phyloP scores from a whole-genome alignment of 2,113 vertebrate genomes.

The Limanda limanda region DNA sequence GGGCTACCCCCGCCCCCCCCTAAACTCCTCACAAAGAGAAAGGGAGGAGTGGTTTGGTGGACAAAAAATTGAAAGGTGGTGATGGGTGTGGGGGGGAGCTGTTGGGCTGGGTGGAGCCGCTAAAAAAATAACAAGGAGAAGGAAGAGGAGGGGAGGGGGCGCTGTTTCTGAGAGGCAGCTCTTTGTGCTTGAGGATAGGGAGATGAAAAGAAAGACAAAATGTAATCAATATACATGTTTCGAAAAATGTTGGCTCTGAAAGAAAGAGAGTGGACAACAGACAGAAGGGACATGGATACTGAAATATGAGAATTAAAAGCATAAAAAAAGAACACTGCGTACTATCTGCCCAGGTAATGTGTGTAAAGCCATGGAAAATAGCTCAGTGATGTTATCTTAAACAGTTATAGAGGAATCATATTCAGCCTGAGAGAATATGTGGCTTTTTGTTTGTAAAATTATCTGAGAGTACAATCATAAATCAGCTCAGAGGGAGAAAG shows the following conservation, averaged over 20 bases:
- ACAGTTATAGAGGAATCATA: neutral
- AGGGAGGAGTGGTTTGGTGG: conserved; percentile 53
- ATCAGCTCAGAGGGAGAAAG: conserved; percentile 29
- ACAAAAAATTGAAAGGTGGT: conserved; percentile 65
- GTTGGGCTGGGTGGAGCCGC: conserved; percentile 59
- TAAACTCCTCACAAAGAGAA: conserved; percentile 78
- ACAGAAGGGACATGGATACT: neutral
- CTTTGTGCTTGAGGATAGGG: conserved; percentile 70
- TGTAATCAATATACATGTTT: conserved; percentile 34
- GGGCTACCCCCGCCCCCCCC: neutral
- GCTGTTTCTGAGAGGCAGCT: conserved; percentile 59
- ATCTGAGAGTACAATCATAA: conserved; percentile 12
- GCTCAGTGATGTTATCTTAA: conserved; percentile 35
- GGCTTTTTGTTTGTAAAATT: neutral
- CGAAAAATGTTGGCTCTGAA: conserved; percentile 13
- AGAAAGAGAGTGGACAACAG: conserved; percentile 26
- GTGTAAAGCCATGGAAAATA: conserved; percentile 37
- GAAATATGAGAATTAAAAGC: neutral
- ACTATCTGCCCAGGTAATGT: conserved; percentile 21
- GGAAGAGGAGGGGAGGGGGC: conserved; percentile 12
- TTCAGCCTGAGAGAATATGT: neutral
- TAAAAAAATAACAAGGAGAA: conserved; percentile 47
- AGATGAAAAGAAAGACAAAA: conserved; percentile 35
- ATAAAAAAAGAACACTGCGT: conserved; percentile 27
- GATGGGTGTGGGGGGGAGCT: conserved; percentile 48